Evolutionary conservation across 2,113 vertebrate species (phyloP), one percentile per base, ranked within the genome.

Genomic region (Dromaius novaehollandiae): DNA sequence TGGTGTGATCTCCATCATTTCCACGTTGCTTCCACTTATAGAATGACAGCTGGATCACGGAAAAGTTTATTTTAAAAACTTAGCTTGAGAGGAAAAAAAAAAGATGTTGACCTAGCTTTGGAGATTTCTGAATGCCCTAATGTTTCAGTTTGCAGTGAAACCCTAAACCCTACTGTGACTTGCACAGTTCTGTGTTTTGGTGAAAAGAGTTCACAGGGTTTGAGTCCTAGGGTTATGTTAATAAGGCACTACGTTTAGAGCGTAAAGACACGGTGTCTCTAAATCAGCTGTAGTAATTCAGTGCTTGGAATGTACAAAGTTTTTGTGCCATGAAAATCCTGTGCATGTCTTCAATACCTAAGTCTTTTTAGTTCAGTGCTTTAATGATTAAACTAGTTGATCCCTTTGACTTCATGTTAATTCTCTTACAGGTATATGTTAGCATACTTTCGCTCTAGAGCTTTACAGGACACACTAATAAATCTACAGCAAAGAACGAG

Each of bases 121-220:
- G 51, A 58, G 61, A 58, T 13, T 93, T 66, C 64, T 90, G 80
- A 95, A 93, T 78, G 40, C 17, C 36, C 32, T 64, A 64, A 81
- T 84, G 30, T 92, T 92, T 63, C 44, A 40, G 28, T 75, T 82
- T 50, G 34, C 32, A 46, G 38, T 50, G 74, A 91, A 95, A 89
- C 63, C 36, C 38, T 87, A 92, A 90, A 85, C 46, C 19, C 1
- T 0, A 25, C 22, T 50, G 16, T 82, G 56, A 21, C 25, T 84
- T 75, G 24, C 38, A 21, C 68, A 36, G 24, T 92, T 96, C 92
- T 92, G 21, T 40, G 58, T 89, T 96, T 95, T 74, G 71, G 26
- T 55, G 73, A 78, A 78, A 75, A 74, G 22, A 87, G 60, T 89
- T 92, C 76, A 81, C 32, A 20, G 5, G 75, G 42, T 64, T 93